phyloP scores from a whole-genome alignment of 2,888 invertebrate genomes.

The Phania funesta region DNA sequence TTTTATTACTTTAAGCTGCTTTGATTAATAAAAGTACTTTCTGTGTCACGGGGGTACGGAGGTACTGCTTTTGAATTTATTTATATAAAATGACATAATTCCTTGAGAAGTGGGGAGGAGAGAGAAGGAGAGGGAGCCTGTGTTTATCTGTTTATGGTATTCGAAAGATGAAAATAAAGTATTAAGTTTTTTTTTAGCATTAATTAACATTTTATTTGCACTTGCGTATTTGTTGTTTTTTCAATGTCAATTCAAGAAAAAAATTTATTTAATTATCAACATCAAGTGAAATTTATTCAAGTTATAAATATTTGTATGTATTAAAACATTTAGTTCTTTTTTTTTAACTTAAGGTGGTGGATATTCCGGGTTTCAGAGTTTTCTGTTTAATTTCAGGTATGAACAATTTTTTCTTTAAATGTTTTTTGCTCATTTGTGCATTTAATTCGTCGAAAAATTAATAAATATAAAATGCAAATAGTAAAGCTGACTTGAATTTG shows the following conservation, averaged over 20 bases:
- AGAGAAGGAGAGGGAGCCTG: no score
- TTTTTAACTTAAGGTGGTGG: background rate
- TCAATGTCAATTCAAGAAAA: slow-evolving; percentile 49
- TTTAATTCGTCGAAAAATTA: slow-evolving; percentile 38
- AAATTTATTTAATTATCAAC: slow-evolving; percentile 49
- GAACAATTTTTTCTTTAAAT: slow-evolving; percentile 3
- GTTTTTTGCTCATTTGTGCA: slow-evolving; percentile 1
- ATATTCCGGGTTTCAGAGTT: background rate
- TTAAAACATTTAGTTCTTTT: background rate
- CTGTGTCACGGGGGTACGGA: no score
- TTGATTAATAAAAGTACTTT: no score
- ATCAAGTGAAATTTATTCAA: slow-evolving; percentile 26
- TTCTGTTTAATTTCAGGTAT: background rate
- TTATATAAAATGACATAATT: no score
- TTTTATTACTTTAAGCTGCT: no score
- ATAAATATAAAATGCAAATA: slow-evolving; percentile 29
- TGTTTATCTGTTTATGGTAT: slow-evolving; percentile 44
- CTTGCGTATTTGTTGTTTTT: slow-evolving; percentile 4
- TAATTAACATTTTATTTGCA: slow-evolving; percentile 34
- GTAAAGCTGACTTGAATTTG: background rate
- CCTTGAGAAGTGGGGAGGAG: no score
- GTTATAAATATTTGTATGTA: slow-evolving; percentile 17
- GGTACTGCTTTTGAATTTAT: no score
- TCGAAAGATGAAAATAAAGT: slow-evolving; percentile 37
- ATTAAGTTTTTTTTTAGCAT: slow-evolving; percentile 10